phyloP scores from a whole-genome alignment of 2,113 vertebrate species.

The Atrichornis clamosus region DNA sequence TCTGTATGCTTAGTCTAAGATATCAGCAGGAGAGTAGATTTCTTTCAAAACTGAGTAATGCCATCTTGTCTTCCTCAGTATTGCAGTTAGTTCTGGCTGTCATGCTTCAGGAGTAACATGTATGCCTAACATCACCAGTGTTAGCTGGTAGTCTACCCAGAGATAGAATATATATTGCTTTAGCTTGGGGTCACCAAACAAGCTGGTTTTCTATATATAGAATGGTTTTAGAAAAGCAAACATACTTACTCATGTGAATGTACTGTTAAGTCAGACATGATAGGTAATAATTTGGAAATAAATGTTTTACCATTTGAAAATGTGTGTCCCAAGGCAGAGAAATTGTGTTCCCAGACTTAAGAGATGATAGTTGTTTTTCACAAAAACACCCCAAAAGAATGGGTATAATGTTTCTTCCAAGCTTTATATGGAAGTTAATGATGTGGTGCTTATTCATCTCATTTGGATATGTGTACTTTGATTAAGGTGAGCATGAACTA shows the following conservation, averaged over 20 bases:
- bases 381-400: neutral
- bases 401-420: neutral
- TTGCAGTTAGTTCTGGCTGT: neutral
- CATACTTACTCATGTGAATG: neutral
- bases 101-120: accelerated
- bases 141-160: neutral
- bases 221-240: neutral
- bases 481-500: neutral
- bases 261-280: neutral
- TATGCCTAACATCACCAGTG: neutral
- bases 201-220: neutral
- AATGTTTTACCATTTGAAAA: slow-evolving; percentile 1
- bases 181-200: neutral
- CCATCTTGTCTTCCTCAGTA: neutral
- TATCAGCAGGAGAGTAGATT: neutral
- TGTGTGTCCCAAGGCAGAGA: neutral
- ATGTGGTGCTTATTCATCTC: neutral
- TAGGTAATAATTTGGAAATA: neutral
- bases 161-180: neutral
- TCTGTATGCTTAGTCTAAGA: neutral
- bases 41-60: neutral
- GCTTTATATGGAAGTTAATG: neutral
- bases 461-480: neutral
- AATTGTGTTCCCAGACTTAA: neutral
- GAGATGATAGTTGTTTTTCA: neutral